phyloP scores from a whole-genome alignment of 2,888 invertebrate genomes.

The Archips crataeganus region DNA sequence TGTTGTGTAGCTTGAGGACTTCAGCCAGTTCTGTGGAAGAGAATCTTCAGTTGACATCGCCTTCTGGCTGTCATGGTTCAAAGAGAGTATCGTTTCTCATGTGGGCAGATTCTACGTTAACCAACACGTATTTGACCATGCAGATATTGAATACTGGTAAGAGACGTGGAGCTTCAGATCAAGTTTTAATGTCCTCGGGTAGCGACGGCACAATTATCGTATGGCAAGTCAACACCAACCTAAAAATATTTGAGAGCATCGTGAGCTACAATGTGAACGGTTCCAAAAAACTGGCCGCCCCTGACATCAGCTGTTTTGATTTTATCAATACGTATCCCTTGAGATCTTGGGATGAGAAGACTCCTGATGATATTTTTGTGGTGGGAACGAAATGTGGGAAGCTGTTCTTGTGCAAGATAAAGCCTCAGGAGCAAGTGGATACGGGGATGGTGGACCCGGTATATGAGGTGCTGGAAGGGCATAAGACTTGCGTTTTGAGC shows the following conservation, averaged over 20 bases:
- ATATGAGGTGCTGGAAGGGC: constrained; percentile 62
- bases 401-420: constrained; percentile 65
- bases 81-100: constrained; percentile 62
- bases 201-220: constrained; percentile 64
- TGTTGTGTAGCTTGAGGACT: constrained; percentile 65
- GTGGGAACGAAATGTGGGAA: constrained; percentile 68
- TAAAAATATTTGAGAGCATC: constrained; percentile 66
- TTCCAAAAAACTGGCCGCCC: constrained; percentile 54
- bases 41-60: constrained; percentile 61
- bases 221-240: constrained; percentile 71
- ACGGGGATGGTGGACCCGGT: constrained; percentile 65
- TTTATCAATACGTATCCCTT: constrained; percentile 67
- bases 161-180: constrained; percentile 69
- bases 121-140: constrained; percentile 65
- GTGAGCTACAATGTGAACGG: constrained; percentile 64
- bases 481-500: constrained; percentile 65
- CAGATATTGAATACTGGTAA: constrained; percentile 67
- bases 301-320: constrained; percentile 74
- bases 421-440: constrained; percentile 48
- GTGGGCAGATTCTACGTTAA: constrained; percentile 68
- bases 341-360: constrained; percentile 61
- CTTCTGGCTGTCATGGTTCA: constrained; percentile 67
- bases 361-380: constrained; percentile 66
- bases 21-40: constrained; percentile 50
- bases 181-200: constrained; percentile 61